Percentiles rank a stretch among this genome's conserved stretches.
These are phyloP conservation scores for Euleptes europaea DNA, from an alignment of 2,113 vertebrate genomes.

Conservation along the genomic window DNA sequence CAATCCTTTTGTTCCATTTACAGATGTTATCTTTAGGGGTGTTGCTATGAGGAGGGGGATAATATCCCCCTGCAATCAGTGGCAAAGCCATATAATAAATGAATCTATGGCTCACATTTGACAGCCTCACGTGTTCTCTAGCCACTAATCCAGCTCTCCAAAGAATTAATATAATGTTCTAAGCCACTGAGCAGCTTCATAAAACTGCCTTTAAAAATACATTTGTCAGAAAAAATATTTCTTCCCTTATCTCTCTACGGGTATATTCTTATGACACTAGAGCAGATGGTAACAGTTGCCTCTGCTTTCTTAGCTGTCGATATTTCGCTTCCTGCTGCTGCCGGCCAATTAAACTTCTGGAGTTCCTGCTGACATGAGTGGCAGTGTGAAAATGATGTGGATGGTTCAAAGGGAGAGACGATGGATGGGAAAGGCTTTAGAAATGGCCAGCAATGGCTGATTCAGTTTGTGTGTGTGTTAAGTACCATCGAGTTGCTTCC, in stretches of 20 bases:
- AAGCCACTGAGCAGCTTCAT: not conserved
- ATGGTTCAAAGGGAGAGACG: not conserved
- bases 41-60: not conserved
- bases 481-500: no score
- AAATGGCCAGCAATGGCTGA: not conserved
- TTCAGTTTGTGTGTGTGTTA: no score
- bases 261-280: conserved; percentile 13
- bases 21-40: not conserved
- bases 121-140: not conserved
- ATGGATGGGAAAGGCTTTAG: not conserved
- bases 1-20: not conserved
- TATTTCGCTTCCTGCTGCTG: conserved; percentile 15
- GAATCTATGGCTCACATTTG: not conserved
- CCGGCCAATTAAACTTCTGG: conserved; percentile 24
- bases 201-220: conserved; percentile 16
- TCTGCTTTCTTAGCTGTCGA: conserved; percentile 9
- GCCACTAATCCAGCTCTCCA: not conserved
- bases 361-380: conserved; percentile 20
- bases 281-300: conserved; percentile 26
- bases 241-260: conserved; percentile 3
- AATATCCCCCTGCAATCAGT: not conserved
- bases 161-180: conserved; percentile 19
- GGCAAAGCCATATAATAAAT: not conserved
- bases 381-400: conserved; percentile 19
- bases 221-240: not conserved